Conservation (phyloP, 2,888 invertebrate genomes). For the Quadriops clusia region DNA sequence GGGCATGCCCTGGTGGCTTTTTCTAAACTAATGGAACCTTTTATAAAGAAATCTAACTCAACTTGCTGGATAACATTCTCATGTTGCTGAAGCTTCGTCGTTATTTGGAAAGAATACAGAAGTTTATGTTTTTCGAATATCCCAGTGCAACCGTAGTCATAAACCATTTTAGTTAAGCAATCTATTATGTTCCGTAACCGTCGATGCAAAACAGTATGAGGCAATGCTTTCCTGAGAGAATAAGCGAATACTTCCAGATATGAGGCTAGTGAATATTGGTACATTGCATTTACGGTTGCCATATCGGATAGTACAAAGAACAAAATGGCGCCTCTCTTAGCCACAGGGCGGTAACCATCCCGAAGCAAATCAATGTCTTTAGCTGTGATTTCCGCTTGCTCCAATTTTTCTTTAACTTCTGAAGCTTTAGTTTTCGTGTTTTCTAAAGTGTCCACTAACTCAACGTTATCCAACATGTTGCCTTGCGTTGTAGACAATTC, state of each 20-base stretch:
- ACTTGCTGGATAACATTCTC: constrained; percentile 48
- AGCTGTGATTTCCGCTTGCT: constrained; percentile 62
- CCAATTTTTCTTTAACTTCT: constrained; percentile 72
- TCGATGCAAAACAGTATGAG: constrained; percentile 62
- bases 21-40: constrained; percentile 66
- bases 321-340: constrained; percentile 75
- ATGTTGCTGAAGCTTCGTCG: constrained; percentile 68
- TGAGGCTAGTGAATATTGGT: constrained; percentile 78
- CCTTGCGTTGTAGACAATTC: constrained; percentile 80
- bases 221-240: constrained; percentile 70
- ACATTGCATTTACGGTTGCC: constrained; percentile 82
- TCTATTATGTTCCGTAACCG: constrained; percentile 72
- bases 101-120: constrained; percentile 84
- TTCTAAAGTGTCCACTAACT: constrained; percentile 73
- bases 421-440: constrained; percentile 79
- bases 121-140: constrained; percentile 87
- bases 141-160: constrained; percentile 84
- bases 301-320: constrained; percentile 87
- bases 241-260: constrained; percentile 76
- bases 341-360: constrained; percentile 76
- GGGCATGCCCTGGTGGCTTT: constrained; percentile 57
- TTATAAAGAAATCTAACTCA: constrained; percentile 84
- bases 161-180: constrained; percentile 76
- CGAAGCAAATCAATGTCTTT: constrained; percentile 71
- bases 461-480: constrained; percentile 86